A percentile compares a stretch with the other conserved stretches of the same genome.
Conservation (phyloP, 1,140 invertebrate species). For the Hetaerina americana region DNA sequence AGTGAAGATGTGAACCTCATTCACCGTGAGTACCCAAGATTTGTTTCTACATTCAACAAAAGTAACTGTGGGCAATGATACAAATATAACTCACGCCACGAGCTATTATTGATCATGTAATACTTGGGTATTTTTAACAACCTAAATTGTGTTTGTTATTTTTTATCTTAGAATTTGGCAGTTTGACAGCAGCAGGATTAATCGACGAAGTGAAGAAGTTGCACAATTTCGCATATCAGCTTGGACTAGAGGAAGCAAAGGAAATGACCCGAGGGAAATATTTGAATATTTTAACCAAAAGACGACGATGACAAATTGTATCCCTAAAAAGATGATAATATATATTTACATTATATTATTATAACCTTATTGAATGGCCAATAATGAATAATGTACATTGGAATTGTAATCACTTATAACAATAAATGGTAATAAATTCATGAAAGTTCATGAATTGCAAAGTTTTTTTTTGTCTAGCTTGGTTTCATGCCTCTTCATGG, state of each 20-base stretch:
- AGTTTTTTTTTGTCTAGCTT: too few species aligned
- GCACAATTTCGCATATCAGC: conserved; percentile 83
- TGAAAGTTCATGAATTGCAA: too few species aligned
- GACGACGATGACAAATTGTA: neutral
- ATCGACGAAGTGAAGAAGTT: conserved; percentile 85
- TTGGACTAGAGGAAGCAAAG: conserved; percentile 86
- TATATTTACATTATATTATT: too few species aligned
- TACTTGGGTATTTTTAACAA: neutral
- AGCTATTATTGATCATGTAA: too few species aligned
- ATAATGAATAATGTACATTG: too few species aligned
- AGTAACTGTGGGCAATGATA: too few species aligned
- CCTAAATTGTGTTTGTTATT: conserved; percentile 10
- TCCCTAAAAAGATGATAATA: neutral
- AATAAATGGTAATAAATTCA: too few species aligned
- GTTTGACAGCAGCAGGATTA: conserved; percentile 60
- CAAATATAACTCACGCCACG: too few species aligned
- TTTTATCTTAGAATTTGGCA: conserved; percentile 55
- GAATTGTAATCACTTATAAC: too few species aligned
- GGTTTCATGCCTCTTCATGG: too few species aligned
- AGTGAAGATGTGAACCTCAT: conserved; percentile 54
- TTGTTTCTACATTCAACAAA: neutral
- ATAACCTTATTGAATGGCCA: too few species aligned
- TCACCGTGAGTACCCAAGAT: conserved; percentile 44
- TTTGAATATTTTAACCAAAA: conserved; percentile 55
- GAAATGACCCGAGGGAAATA: conserved; percentile 94